A percentile compares a stretch with the other conserved stretches of the same genome.
Conservation (phyloP, 1,140 invertebrate genomes). For the Drosophila sulfurigaster region DNA sequence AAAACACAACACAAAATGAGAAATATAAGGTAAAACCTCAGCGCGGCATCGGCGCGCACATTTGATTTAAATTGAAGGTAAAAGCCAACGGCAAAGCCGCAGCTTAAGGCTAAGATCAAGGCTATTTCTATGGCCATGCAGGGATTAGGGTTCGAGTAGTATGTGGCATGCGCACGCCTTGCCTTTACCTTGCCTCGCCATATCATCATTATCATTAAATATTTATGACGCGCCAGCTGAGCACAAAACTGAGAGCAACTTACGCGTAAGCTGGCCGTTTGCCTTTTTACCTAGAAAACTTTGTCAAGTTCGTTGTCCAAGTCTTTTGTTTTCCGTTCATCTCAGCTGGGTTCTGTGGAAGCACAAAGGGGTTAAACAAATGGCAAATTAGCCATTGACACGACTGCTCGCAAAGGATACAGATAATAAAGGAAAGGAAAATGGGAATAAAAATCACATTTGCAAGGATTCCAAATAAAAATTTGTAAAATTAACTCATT, state of each 20-base stretch:
- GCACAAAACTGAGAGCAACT: slow-evolving; percentile 40
- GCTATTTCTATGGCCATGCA: slow-evolving; percentile 50
- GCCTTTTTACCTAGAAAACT: slow-evolving; percentile 66
- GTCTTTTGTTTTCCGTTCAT: slow-evolving; percentile 59
- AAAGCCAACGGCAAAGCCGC: slow-evolving; percentile 42
- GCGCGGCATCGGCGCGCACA: slow-evolving; percentile 67
- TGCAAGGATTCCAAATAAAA: not conserved
- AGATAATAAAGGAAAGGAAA: not conserved
- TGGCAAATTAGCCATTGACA: not conserved
- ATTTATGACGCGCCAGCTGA: slow-evolving; percentile 71
- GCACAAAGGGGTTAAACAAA: not conserved
- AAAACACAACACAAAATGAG: slow-evolving; percentile 41
- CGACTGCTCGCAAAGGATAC: not conserved
- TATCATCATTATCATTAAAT: slow-evolving; percentile 76
- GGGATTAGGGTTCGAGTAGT: slow-evolving; percentile 24
- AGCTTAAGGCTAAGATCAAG: slow-evolving; percentile 61
- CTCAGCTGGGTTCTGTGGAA: not conserved
- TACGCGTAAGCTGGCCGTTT: slow-evolving; percentile 20
- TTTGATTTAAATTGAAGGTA: slow-evolving; percentile 82
- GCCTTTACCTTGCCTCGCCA: slow-evolving; percentile 32
- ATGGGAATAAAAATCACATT: not conserved
- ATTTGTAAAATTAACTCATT: not conserved
- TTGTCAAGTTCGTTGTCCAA: slow-evolving; percentile 68
- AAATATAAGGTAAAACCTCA: slow-evolving; percentile 63
- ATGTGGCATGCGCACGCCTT: slow-evolving; percentile 50